These are phyloP conservation scores for Phyllotreta cruciferae DNA, from an alignment of 2,888 invertebrate species.

Conservation along the genomic window DNA sequence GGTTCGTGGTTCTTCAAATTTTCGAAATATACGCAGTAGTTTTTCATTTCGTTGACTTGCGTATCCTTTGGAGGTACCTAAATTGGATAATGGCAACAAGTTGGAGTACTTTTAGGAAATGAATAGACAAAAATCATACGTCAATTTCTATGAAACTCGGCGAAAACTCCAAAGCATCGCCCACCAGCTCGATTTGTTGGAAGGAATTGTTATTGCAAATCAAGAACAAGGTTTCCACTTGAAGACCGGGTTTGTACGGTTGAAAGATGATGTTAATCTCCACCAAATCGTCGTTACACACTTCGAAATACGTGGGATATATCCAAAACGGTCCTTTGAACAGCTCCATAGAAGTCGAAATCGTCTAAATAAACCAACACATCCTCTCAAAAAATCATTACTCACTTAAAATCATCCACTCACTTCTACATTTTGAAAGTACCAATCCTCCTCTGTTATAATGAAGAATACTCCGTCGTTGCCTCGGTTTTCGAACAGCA, in stretches of 20 bases:
- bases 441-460: slow-evolving; percentile 61
- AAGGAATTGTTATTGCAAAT: slow-evolving; percentile 59
- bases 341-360: slow-evolving; percentile 50
- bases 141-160: slow-evolving; percentile 46
- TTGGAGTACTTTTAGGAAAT: not conserved
- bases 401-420: slow-evolving; percentile 28
- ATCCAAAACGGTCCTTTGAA: slow-evolving; percentile 54
- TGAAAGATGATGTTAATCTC: slow-evolving; percentile 56
- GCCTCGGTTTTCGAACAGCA: slow-evolving; percentile 57
- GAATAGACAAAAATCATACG: slow-evolving; percentile 38
- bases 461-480: slow-evolving; percentile 58
- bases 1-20: slow-evolving; percentile 30
- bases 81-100: not conserved
- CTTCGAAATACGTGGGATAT: slow-evolving; percentile 58
- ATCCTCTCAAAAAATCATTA: slow-evolving; percentile 2
- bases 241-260: slow-evolving; percentile 55
- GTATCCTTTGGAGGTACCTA: slow-evolving; percentile 37
- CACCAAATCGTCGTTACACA: slow-evolving; percentile 54
- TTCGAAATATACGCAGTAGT: slow-evolving; percentile 47
- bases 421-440: slow-evolving; percentile 55
- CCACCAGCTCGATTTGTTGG: slow-evolving; percentile 58
- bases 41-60: slow-evolving; percentile 39
- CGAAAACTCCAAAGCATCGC: slow-evolving; percentile 59
- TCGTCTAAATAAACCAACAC: slow-evolving; percentile 16
- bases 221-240: slow-evolving; percentile 58